Conservation (phyloP, 2,888 invertebrate genomes). For the Drosophila mimica region DNA sequence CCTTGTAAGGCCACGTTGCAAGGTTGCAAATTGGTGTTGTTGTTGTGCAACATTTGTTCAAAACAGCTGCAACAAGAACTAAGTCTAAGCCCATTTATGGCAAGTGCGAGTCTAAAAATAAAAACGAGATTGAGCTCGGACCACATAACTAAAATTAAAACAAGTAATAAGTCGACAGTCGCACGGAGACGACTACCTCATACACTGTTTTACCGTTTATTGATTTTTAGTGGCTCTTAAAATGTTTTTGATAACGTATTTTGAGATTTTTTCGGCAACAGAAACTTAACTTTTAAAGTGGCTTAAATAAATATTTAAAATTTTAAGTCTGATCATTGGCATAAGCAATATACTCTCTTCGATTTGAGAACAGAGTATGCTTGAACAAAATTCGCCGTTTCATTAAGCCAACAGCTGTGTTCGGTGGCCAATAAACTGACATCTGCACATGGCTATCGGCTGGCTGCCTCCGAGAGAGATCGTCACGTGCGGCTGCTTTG, state of each 20-base stretch:
- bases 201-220: neutral
- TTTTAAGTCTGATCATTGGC: neutral
- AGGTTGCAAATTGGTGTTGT: conserved; percentile 38
- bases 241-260: neutral
- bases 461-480: conserved; percentile 44
- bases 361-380: conserved; percentile 5
- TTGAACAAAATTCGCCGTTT: conserved; percentile 27
- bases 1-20: conserved; percentile 56
- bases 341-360: neutral
- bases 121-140: conserved; percentile 31
- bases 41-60: conserved; percentile 45
- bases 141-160: conserved; percentile 12
- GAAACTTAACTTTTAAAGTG: neutral
- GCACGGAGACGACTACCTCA: neutral
- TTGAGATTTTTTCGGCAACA: neutral
- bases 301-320: neutral
- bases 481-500: conserved; percentile 50
- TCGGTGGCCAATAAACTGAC: conserved; percentile 48
- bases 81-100: conserved; percentile 67
- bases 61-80: conserved; percentile 44
- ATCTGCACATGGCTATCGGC: conserved; percentile 38
- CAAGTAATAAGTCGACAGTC: neutral
- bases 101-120: conserved; percentile 35
- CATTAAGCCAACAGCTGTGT: conserved; percentile 42
- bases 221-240: neutral